These are phyloP conservation scores for Tribolium castaneum DNA, from an alignment of 1,140 invertebrate species.

Conservation along the genomic window DNA sequence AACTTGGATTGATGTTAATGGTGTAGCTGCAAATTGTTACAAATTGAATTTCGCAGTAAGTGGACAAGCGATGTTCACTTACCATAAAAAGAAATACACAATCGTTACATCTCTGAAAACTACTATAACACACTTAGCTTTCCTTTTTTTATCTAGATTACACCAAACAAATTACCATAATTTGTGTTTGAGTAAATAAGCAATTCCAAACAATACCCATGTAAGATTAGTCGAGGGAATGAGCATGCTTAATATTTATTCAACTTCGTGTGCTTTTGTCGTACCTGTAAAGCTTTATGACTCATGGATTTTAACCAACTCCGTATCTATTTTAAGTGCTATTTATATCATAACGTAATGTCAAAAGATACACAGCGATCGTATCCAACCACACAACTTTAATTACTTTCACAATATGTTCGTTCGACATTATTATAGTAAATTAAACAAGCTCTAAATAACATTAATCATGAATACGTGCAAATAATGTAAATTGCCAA, in stretches of 20 bases:
- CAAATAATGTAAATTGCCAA: conserved; percentile 10
- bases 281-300: conserved; percentile 35
- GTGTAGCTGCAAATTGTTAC: neutral
- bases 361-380: conserved; percentile 40
- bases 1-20: neutral
- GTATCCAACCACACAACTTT: conserved; percentile 31
- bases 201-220: neutral
- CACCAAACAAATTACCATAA: neutral
- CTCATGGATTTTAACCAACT: conserved; percentile 46
- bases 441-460: conserved; percentile 11
- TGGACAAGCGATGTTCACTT: neutral
- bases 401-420: conserved; percentile 38
- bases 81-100: neutral
- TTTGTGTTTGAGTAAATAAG: neutral
- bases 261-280: conserved; percentile 14
- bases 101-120: neutral
- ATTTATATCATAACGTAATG: conserved; percentile 44
- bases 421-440: neutral
- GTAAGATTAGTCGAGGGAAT: neutral
- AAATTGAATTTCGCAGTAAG: neutral
- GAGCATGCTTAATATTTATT: conserved; percentile 11
- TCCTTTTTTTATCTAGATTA: neutral
- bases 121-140: neutral
- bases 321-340: conserved; percentile 29
- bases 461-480: neutral